Conservation (phyloP, 1,140 invertebrate genomes). For the Drosophila funebris region DNA sequence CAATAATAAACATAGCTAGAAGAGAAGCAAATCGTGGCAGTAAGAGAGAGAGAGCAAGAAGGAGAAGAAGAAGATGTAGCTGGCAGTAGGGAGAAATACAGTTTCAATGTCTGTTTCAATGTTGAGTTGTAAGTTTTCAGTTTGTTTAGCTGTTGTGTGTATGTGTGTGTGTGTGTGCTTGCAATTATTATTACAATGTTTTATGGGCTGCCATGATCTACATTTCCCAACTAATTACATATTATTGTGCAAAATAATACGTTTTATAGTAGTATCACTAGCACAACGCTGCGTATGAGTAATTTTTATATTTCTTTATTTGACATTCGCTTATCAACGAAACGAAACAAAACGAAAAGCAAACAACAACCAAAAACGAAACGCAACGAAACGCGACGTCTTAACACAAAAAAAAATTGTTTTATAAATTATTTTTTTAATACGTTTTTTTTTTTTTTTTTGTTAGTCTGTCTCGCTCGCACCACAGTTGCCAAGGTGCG, state of each 20-base stretch:
- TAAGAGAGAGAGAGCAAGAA: background rate
- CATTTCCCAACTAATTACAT: slow-evolving; percentile 65
- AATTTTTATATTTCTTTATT: slow-evolving; percentile 33
- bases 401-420: slow-evolving; percentile 7
- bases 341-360: slow-evolving; percentile 26
- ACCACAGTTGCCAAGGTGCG: slow-evolving; percentile 2
- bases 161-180: slow-evolving; percentile 4
- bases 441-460: slow-evolving; percentile 32
- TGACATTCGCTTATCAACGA: slow-evolving; percentile 45
- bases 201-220: slow-evolving; percentile 73
- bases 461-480: slow-evolving; percentile 15
- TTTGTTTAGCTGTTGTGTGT: slow-evolving; percentile 43
- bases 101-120: slow-evolving; percentile 48
- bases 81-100: background rate
- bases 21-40: background rate
- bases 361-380: slow-evolving; percentile 16
- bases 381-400: slow-evolving; percentile 13
- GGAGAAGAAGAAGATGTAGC: background rate
- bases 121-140: slow-evolving; percentile 13
- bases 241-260: slow-evolving; percentile 67
- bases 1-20: slow-evolving; percentile 28
- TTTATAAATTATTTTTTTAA: slow-evolving; percentile 20
- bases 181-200: slow-evolving; percentile 66
- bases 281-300: slow-evolving; percentile 43
- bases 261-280: slow-evolving; percentile 6